Conservation (phyloP, 2,888 invertebrate species). For the Ormyrus pomaceus region DNA sequence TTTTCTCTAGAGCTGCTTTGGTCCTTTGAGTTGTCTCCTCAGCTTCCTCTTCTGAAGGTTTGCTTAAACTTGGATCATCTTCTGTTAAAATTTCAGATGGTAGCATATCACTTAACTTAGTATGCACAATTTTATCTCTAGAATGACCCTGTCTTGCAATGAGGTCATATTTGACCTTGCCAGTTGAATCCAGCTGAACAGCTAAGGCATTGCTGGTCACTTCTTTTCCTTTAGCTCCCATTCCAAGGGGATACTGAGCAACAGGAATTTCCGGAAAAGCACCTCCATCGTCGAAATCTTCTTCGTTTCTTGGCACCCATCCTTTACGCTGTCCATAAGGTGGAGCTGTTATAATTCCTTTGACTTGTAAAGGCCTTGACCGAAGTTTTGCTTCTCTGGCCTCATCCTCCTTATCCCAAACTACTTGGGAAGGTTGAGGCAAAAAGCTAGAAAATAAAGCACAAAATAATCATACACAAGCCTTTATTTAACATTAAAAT, state of each 20-base stretch:
- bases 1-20: slow-evolving; percentile 89
- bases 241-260: slow-evolving; percentile 95
- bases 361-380: slow-evolving; percentile 80
- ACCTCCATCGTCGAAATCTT: slow-evolving; percentile 94
- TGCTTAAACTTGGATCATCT: slow-evolving; percentile 93
- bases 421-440: slow-evolving; percentile 90
- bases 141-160: slow-evolving; percentile 96
- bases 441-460: slow-evolving; percentile 81
- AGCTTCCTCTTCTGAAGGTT: slow-evolving; percentile 91
- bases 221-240: slow-evolving; percentile 89
- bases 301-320: slow-evolving; percentile 92
- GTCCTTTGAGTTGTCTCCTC: slow-evolving; percentile 94
- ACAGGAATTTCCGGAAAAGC: slow-evolving; percentile 98
- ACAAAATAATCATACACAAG: no score
- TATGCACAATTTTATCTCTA: slow-evolving; percentile 97
- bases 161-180: slow-evolving; percentile 96
- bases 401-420: slow-evolving; percentile 94
- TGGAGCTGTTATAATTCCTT: slow-evolving; percentile 89
- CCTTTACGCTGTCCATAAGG: slow-evolving; percentile 96
- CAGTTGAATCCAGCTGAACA: slow-evolving; percentile 94
- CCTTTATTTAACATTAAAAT: no score
- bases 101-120: slow-evolving; percentile 93
- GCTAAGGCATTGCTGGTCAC: slow-evolving; percentile 92
- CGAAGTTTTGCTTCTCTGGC: slow-evolving; percentile 77
- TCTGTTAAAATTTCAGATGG: slow-evolving; percentile 94